These are phyloP conservation scores for Leptestheria dahalacensis DNA, from an alignment of 1,140 invertebrate genomes.

Conservation along the genomic window DNA sequence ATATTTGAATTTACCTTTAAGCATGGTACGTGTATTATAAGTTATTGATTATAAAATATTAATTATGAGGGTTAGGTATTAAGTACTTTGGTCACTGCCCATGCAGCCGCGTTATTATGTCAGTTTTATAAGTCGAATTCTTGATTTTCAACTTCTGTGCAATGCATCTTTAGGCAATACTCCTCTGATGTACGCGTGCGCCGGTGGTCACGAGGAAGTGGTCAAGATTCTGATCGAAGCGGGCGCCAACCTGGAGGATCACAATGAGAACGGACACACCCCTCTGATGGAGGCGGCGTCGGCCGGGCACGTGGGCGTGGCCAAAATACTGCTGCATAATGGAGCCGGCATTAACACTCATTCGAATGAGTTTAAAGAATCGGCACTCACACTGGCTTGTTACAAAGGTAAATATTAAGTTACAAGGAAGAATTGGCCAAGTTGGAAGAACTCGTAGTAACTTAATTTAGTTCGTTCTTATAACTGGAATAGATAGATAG, in stretches of 20 bases:
- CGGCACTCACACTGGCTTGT: conserved; percentile 85
- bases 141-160: conserved; percentile 6
- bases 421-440: no score
- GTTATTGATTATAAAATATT: no score
- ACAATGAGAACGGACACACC: conserved; percentile 98
- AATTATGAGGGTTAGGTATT: no score
- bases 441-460: no score
- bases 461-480: no score
- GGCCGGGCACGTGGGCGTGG: conserved; percentile 87
- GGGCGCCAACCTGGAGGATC: conserved; percentile 91
- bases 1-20: no score
- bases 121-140: not conserved
- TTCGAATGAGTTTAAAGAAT: conserved; percentile 96
- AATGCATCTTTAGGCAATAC: conserved; percentile 55
- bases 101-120: no score
- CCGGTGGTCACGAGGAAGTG: conserved; percentile 85
- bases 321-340: conserved; percentile 76
- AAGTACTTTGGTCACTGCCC: no score
- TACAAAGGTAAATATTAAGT: conserved; percentile 83
- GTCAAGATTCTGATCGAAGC: conserved; percentile 74
- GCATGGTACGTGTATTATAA: no score
- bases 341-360: conserved; percentile 96
- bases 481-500: no score
- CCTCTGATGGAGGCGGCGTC: conserved; percentile 97
- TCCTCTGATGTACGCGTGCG: conserved; percentile 94